phyloP scores from a whole-genome alignment of 2,797 vertebrate species.

The Neomorphus geoffroyi region DNA sequence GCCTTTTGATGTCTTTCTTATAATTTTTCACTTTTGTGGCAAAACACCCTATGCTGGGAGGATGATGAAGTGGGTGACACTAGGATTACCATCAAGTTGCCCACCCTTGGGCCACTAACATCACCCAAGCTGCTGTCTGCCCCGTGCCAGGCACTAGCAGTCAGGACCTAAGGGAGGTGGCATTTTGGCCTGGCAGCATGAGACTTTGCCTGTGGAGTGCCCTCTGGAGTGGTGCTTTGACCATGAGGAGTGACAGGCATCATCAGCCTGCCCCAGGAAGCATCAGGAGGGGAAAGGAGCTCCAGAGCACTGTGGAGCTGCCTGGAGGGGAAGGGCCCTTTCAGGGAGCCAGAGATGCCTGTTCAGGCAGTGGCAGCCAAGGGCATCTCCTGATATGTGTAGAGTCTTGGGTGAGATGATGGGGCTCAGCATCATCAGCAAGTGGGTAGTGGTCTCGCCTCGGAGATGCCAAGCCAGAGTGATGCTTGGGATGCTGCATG shows the following conservation, averaged over 20 bases:
- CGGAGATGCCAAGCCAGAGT: neutral
- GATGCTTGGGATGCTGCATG: fast-evolving
- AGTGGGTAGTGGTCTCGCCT: neutral
- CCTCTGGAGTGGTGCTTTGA: neutral
- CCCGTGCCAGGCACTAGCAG: neutral
- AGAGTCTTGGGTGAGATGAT: neutral
- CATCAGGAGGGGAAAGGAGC: neutral
- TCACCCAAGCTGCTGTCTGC: neutral
- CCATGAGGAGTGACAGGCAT: neutral
- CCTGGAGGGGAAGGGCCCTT: neutral
- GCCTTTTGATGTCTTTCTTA: neutral
- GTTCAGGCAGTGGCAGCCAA: neutral
- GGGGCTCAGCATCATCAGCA: neutral
- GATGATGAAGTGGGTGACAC: neutral
- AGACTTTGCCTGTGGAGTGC: neutral
- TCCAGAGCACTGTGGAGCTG: neutral
- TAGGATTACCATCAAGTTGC: neutral
- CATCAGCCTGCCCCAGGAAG: neutral
- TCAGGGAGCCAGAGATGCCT: neutral
- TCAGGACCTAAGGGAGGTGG: neutral
- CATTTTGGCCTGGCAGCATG: fast-evolving
- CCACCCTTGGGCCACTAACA: neutral
- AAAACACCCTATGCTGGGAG: neutral
- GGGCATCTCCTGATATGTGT: neutral
- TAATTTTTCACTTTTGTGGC: neutral